These are phyloP conservation scores for Thunnus albacares DNA, from an alignment of 2,797 vertebrate species.

Conservation along the genomic window DNA sequence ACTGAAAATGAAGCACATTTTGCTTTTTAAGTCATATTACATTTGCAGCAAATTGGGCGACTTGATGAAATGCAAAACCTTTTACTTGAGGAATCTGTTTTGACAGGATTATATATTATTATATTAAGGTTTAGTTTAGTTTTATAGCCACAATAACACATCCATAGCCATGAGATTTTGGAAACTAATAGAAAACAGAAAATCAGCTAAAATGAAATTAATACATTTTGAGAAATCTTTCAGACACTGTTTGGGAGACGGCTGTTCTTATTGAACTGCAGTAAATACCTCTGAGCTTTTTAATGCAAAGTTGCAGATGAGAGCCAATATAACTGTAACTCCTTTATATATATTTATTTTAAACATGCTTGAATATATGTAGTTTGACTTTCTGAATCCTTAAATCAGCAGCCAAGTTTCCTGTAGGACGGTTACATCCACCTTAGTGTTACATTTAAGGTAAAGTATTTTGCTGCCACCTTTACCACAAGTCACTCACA, in stretches of 20 bases:
- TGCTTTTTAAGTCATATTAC: background rate
- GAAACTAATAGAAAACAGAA: background rate
- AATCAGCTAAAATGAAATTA: background rate
- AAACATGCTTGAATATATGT: background rate
- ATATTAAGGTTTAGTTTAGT: background rate
- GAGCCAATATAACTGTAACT: background rate
- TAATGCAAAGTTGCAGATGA: background rate
- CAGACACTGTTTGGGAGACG: background rate
- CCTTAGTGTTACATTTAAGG: slow-evolving; percentile 10
- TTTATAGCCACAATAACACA: background rate
- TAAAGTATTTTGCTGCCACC: background rate
- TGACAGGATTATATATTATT: background rate
- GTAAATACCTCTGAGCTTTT: background rate
- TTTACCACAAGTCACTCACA: slow-evolving; percentile 16
- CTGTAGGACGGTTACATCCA: background rate
- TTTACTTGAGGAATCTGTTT: background rate
- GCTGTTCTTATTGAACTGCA: background rate
- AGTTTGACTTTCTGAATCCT: background rate
- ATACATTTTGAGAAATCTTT: background rate
- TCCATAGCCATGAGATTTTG: background rate
- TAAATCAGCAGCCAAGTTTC: background rate
- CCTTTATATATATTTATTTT: background rate
- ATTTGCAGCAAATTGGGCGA: background rate
- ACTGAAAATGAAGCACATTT: background rate
- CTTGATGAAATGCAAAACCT: background rate